Conservation (phyloP, 2,113 vertebrate genomes). For the Takifugu bimaculatus region DNA sequence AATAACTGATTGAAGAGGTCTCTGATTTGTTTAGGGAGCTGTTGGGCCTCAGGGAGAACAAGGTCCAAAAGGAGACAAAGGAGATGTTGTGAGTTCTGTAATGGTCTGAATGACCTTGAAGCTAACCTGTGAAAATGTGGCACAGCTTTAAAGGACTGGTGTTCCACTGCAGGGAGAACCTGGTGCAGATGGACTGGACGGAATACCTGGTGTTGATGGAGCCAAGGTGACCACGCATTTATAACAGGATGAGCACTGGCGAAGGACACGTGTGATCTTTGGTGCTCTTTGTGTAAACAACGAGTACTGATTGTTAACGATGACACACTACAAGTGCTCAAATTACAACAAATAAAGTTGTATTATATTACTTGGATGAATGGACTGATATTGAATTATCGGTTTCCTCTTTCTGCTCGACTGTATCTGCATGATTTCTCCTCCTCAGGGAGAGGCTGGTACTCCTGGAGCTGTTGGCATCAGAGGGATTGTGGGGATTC, state of each 20-base stretch:
- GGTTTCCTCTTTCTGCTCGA: too few species aligned
- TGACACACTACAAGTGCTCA: too few species aligned
- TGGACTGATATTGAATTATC: too few species aligned
- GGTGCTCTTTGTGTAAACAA: too few species aligned
- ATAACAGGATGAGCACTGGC: too few species aligned
- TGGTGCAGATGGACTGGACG: conserved; percentile 68
- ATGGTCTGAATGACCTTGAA: neutral
- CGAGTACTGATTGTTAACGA: too few species aligned
- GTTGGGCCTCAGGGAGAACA: conserved; percentile 62
- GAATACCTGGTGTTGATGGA: conserved; percentile 65
- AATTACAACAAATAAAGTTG: too few species aligned
- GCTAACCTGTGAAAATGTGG: neutral
- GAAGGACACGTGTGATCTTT: too few species aligned
- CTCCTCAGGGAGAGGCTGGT: conserved; percentile 72
- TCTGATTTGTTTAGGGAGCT: conserved; percentile 63
- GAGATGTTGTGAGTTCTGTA: conserved; percentile 68
- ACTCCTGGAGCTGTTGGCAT: conserved; percentile 64
- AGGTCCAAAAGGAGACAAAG: conserved; percentile 66
- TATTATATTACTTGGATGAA: too few species aligned
- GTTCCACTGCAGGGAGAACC: conserved; percentile 63
- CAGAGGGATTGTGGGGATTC: conserved; percentile 77
- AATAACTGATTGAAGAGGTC: neutral
- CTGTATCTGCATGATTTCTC: neutral
- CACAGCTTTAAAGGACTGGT: conserved; percentile 7
- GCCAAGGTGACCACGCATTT: conserved; percentile 59